Base-by-base conservation (phyloP, 2,797 vertebrate genomes). In the Sternotherus odoratus region DNA sequence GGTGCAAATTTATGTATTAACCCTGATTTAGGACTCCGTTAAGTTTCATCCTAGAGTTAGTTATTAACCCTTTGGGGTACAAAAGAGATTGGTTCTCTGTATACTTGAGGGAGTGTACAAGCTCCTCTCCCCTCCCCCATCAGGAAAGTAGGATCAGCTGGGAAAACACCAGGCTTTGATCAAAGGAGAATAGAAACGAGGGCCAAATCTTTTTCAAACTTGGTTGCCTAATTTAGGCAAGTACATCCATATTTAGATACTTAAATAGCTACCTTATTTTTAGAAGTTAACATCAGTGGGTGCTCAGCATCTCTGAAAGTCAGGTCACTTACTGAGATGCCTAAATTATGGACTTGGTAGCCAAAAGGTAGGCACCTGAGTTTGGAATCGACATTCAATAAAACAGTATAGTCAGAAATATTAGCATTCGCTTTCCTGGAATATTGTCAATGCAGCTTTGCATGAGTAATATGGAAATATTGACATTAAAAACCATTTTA, bases 81-180 rank as follows among this genome's bases (percentile, higher is more conserved):
- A 39, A 83, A 4, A 77, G 28, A 66, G 57, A 6, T 72, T 48
- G 21, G 9, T 82, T 57, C 83, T 90, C 77, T 9, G 90, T 86
- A 39, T 26, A 1, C 24, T 17, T 16, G 43, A 36, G 36, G 15
- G 74, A 85, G 24, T 0, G 5, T 23, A 87, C 80, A 57, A 17
- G 17, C 16, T 2, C 33, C 8, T 2, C 26, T 28, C 24, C 26
- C 28, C 78, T 82, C 28, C 5, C 9, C 5, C 7, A 6, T 0
- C 2, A 26, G 49, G 36, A 30, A 56, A 66, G n/a, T 36, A 54
- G 57, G 69, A 39, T 19, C 54, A 63, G 24, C 5, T n/a, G 26
- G 39, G 51, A 86, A 88, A 87, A 83, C 1, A 80, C 26, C 48
- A 33, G 46, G 53, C 0, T 49, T 1, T 1, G 57, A 39, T 17